These are phyloP conservation scores for Megaceryle maxima DNA, from an alignment of 2,113 vertebrate species.

Conservation along the genomic window DNA sequence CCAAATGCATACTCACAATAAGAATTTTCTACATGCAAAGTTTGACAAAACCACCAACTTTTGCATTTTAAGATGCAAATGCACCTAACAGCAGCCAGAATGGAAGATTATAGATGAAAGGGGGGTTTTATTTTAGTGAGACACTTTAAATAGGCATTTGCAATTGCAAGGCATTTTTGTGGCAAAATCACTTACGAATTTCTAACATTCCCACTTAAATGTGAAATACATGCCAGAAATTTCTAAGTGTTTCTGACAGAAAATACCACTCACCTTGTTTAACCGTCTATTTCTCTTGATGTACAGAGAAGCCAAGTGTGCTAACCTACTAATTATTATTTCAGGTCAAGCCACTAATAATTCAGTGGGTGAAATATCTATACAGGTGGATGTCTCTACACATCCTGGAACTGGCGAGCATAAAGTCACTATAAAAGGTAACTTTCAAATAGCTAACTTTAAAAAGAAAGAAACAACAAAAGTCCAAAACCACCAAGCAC, in stretches of 20 bases:
- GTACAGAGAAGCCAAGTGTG: neutral
- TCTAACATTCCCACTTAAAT: neutral
- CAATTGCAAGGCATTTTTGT: neutral
- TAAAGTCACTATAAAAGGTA: conserved; percentile 96
- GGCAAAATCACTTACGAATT: neutral
- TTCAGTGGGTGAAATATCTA: conserved; percentile 90
- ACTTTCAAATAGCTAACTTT: neutral
- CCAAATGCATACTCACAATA: neutral
- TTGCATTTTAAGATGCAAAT: neutral
- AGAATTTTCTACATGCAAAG: neutral
- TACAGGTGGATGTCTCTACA: conserved; percentile 91
- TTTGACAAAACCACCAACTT: neutral
- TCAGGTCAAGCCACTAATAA: conserved; percentile 81
- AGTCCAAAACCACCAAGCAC: neutral
- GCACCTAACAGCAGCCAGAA: neutral
- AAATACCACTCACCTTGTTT: neutral
- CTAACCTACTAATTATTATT: neutral
- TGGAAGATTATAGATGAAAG: neutral
- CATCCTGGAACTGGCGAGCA: conserved; percentile 94
- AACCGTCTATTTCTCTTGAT: neutral
- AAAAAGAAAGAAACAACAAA: neutral
- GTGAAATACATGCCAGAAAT: neutral
- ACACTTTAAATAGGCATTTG: neutral
- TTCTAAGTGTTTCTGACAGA: neutral
- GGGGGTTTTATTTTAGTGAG: neutral